Evolutionary conservation across 64 coral and sea anemone genomes (phyloP), one percentile per base, ranked within the genome.

Genomic region (Hydrozoanthus tunicans): DNA sequence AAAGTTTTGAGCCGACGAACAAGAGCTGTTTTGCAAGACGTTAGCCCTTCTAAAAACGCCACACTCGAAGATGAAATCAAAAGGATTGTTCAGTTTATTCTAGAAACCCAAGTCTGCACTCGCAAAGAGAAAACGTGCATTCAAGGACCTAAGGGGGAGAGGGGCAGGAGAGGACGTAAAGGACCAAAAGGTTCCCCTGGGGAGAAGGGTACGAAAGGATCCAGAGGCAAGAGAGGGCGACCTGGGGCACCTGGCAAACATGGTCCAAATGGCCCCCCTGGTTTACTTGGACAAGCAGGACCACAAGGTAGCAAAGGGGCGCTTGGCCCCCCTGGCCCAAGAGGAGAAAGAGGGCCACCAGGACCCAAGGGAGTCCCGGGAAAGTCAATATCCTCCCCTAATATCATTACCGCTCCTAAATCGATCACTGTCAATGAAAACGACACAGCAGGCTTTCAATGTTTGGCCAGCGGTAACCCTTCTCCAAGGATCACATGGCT

Each of bases 401-500:
- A 73, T 13, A 92, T 92, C 64, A 64, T 54, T 53, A 58, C 81
- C 9, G 60, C 59, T 55, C 91, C 81, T 56, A 77, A 68, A 32
- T 77, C 70, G 14, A 27, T 64, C n/a, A 63, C 77, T 55, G 27
- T 92, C 13, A 86, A 92, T 64, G 24, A 92, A 67, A 92, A 27
- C 86, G 73, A 54, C 52, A 56, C 55, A 76, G 91, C 52, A 62
- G 83, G 81, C 4, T 79, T 92, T 61, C 91, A 86, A 55, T 92
- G 91, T 56, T 51, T 85, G n/a, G 81, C 86, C 11, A 92, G 84
- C 75, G 91, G 91, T 20, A 92, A 92, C 32, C 91, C 91, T 24
- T 24, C 27, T 66, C 91, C 91, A 56, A 63, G 55, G 15, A 17
- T 90, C 24, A 79, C 43, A 4, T 90, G 89, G 89, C 25, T 75